A percentile compares a stretch with the other conserved stretches of the same genome.
Conservation (phyloP, 2,797 vertebrate genomes). For the Falco novaeseelandiae region DNA sequence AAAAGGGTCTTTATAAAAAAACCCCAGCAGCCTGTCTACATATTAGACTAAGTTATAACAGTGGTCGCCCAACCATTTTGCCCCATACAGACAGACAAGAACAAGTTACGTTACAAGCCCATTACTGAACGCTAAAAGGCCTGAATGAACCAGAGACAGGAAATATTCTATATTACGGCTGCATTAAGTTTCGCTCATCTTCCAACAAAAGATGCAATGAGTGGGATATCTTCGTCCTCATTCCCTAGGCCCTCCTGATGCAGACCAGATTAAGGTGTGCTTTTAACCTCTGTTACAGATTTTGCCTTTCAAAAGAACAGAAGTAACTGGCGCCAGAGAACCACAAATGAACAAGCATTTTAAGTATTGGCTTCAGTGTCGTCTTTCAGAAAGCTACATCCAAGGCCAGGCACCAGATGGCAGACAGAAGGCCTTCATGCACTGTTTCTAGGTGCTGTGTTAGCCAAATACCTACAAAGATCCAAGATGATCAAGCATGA, state of each 20-base stretch:
- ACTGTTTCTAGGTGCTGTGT: neutral
- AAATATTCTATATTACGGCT: neutral
- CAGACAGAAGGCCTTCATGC: neutral
- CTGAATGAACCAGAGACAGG: neutral
- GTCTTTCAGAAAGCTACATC: neutral
- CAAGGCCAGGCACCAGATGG: neutral
- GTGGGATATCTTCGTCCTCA: neutral
- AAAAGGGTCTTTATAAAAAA: neutral
- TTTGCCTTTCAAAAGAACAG: neutral
- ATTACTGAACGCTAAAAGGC: neutral
- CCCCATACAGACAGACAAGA: neutral
- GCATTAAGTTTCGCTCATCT: neutral
- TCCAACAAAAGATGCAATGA: neutral
- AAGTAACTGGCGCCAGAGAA: neutral
- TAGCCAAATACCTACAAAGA: neutral
- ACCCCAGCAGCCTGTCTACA: rapidly evolving
- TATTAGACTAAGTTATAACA: neutral
- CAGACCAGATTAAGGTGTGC: neutral
- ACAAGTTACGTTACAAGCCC: neutral
- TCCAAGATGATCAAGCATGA: neutral
- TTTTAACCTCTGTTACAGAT: neutral
- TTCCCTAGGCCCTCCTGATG: neutral
- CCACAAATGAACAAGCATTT: neutral
- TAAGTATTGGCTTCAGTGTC: neutral
- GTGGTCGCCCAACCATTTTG: neutral